These are phyloP conservation scores for Molothrus aeneus DNA, from an alignment of 2,797 vertebrate species.

Conservation along the genomic window DNA sequence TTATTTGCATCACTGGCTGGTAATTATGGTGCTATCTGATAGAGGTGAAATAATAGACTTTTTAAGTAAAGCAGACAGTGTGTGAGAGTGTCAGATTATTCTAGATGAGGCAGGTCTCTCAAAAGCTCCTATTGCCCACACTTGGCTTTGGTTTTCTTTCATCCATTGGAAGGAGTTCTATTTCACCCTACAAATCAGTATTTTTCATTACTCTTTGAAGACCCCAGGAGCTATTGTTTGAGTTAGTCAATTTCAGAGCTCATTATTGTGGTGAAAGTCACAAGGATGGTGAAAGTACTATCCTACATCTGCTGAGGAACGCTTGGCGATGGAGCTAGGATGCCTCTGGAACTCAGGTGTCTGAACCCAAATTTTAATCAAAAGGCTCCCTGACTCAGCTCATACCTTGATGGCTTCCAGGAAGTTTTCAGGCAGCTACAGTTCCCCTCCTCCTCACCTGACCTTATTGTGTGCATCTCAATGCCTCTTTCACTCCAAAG, in stretches of 20 bases:
- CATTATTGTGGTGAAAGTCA: not conserved
- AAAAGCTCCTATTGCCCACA: not conserved
- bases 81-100: not conserved
- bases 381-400: not conserved
- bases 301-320: not conserved
- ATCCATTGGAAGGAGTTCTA: not conserved
- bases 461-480: not conserved
- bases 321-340: not conserved
- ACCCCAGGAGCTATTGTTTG: not conserved
- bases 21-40: not conserved
- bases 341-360: not conserved
- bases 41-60: not conserved
- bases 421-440: not conserved
- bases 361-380: not conserved
- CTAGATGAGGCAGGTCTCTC: not conserved
- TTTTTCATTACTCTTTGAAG: not conserved
- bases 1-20: not conserved
- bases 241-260: not conserved
- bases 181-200: not conserved
- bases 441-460: not conserved
- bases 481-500: not conserved
- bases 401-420: not conserved
- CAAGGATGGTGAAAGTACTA: rapidly evolving
- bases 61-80: not conserved
- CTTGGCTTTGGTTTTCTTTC: not conserved